Base-by-base conservation (phyloP, 2,113 vertebrate genomes). In the Collichthys lucidus region DNA sequence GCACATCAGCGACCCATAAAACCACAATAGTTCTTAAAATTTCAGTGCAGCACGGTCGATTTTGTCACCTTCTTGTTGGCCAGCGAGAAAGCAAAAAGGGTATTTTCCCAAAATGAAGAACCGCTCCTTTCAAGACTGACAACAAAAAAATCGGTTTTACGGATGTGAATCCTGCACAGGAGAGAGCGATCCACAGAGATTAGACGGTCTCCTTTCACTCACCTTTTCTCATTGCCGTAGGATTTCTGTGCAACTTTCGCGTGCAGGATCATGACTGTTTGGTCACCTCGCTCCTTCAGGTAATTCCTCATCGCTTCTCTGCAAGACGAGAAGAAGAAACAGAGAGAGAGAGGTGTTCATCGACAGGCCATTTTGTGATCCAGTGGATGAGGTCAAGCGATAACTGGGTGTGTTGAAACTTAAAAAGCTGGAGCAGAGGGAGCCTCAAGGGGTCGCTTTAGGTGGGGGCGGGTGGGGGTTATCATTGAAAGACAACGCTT, bases 301-400 rank as follows among this genome's bases (percentile, higher is more conserved):
- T 99, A 99, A 94, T 99, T 99, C 87, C 98, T 93, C 98, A 99
- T 99, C 71, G 98, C 98, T 98, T 99, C 98, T 95, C 98, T 99
- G 90, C 26, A 69, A 53, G 8, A 47, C 76, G 83, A 74, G 81
- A 77, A 47, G 14, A 40, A 47, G 20, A 11, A 49, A 70, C 2
- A 53, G 1, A 16, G 31, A 31, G 31, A 24, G 15, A 8, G 11
- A 20, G 10, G 11, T 4, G 10, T 24, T 79, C 4, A 60, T 71
- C 55, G 40, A 16, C 4, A 14, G 50, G n/a, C 40, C 57, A 12
- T 49, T 42, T 52, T 31, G 20, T 73, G 46, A 73, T 49, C 10
- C 15, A 4, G 26, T 52, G 46, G 53, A 65, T 22, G 81, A 80
- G 53, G 24, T 24, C 17, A 70, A 3, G 24, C 46, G 59, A 84